These are phyloP conservation scores for Actinopyga echinites DNA, from an alignment of 53 echinoderm and acorn worm genomes.

Conservation along the genomic window DNA sequence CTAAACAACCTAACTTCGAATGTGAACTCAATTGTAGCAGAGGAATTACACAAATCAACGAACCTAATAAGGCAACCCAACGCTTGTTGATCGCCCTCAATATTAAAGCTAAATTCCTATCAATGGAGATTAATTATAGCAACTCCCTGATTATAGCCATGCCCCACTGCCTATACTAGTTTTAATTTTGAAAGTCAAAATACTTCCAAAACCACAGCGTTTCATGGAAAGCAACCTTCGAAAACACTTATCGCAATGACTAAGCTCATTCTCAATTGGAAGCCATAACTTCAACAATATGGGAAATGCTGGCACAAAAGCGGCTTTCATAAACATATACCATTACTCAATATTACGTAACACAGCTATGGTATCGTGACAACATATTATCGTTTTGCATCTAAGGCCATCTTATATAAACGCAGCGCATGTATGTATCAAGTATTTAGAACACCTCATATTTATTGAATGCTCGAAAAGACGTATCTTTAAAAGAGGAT, in stretches of 20 bases:
- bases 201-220: neutral
- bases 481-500: too few species aligned
- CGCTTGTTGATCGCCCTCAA: too few species aligned
- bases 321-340: constrained; percentile 20
- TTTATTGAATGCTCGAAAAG: constrained; percentile 25
- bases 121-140: too few species aligned
- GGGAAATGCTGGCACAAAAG: constrained; percentile 3
- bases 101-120: too few species aligned
- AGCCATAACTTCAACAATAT: constrained; percentile 23
- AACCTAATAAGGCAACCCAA: too few species aligned
- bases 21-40: too few species aligned
- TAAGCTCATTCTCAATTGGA: neutral
- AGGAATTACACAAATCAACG: too few species aligned
- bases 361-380: constrained; percentile 3
- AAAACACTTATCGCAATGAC: constrained; percentile 8
- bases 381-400: constrained; percentile 45
- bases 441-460: constrained; percentile 27
- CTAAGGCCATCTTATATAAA: constrained; percentile 36
- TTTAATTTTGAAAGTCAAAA: too few species aligned
- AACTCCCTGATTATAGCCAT: too few species aligned
- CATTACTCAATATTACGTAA: constrained; percentile 46
- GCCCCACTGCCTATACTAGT: too few species aligned
- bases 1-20: too few species aligned
- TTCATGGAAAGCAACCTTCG: constrained; percentile 34
- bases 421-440: constrained; percentile 22